These are phyloP conservation scores for Brachypalpus laphriformis DNA, from an alignment of 2,888 invertebrate species.

Conservation along the genomic window DNA sequence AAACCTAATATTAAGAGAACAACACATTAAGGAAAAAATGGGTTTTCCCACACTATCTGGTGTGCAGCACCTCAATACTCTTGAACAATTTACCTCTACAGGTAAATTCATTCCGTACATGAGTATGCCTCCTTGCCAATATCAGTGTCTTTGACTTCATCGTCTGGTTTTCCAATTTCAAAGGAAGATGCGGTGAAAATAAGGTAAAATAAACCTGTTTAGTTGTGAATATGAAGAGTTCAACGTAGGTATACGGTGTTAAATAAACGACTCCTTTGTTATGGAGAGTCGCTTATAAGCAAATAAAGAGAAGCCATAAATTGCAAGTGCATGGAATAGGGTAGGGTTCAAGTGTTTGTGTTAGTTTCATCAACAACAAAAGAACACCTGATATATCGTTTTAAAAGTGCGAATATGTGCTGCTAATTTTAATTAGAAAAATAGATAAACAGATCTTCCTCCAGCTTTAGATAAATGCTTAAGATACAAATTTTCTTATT, in stretches of 20 bases:
- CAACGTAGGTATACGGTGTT: constrained; percentile 10
- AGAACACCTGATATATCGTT: background rate
- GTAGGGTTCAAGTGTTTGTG: background rate
- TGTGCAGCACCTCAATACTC: background rate
- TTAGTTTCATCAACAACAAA: background rate
- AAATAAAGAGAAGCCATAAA: constrained; percentile 39
- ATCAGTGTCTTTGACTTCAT: background rate
- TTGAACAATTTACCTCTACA: constrained; percentile 1
- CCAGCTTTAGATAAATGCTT: too few relatives aligned
- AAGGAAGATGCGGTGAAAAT: constrained; percentile 7
- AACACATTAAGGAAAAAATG: background rate
- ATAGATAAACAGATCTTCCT: too few relatives aligned
- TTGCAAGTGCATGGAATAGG: background rate
- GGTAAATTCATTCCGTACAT: constrained; percentile 15
- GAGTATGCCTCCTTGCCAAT: background rate
- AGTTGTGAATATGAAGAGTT: background rate
- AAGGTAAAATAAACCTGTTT: constrained; percentile 33
- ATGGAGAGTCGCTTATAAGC: background rate
- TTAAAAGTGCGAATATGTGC: too few relatives aligned
- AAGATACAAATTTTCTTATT: too few relatives aligned
- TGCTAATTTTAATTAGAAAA: too few relatives aligned
- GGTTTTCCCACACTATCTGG: background rate
- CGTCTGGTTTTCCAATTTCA: background rate
- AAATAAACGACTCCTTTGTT: constrained; percentile 20
- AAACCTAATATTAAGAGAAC: background rate